Evolutionary conservation across 2,797 vertebrate species (phyloP).

Genomic region (Hyperoplus lanceolatus): DNA sequence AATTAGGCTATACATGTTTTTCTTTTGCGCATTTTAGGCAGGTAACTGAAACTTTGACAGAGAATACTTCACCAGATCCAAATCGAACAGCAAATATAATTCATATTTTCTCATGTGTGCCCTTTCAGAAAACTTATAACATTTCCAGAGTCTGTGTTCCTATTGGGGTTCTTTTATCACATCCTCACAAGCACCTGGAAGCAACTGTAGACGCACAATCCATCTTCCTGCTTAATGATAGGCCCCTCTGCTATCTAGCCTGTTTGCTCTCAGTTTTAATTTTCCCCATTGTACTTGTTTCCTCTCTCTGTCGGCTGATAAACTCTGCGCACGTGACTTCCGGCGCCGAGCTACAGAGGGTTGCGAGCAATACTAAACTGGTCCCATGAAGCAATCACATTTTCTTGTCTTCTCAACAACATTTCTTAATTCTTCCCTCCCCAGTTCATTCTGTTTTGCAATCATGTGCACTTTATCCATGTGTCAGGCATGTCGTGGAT

Average conservation of each 20-base stretch:
- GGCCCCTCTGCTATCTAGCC: constrained; percentile 20
- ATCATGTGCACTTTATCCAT: constrained; percentile 8
- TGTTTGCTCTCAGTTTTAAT: constrained; percentile 25
- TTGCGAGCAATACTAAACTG: constrained; percentile 19
- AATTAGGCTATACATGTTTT: constrained; percentile 49
- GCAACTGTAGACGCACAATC: constrained; percentile 40
- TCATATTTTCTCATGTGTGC: constrained; percentile 2
- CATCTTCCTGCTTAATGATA: constrained; percentile 6
- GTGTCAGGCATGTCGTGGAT: constrained; percentile 16
- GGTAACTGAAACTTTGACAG: constrained; percentile 25
- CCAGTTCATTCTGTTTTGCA: constrained; percentile 9
- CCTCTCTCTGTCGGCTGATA: constrained; percentile 20
- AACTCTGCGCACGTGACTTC: constrained; percentile 17
- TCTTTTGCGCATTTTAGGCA: constrained; percentile 18
- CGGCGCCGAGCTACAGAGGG: neutral
- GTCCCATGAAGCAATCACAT: neutral
- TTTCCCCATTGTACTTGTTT: neutral
- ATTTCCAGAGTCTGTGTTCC: constrained; percentile 19
- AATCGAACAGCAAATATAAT: constrained; percentile 2
- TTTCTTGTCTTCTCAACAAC: constrained; percentile 6
- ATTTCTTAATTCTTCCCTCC: constrained; percentile 26
- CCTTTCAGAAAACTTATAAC: constrained; percentile 21
- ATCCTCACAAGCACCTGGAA: constrained; percentile 38
- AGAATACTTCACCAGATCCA: neutral
- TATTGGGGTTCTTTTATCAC: constrained; percentile 38